Conservation (phyloP, 2,888 invertebrate genomes). For the Lithophane semibrunnea region DNA sequence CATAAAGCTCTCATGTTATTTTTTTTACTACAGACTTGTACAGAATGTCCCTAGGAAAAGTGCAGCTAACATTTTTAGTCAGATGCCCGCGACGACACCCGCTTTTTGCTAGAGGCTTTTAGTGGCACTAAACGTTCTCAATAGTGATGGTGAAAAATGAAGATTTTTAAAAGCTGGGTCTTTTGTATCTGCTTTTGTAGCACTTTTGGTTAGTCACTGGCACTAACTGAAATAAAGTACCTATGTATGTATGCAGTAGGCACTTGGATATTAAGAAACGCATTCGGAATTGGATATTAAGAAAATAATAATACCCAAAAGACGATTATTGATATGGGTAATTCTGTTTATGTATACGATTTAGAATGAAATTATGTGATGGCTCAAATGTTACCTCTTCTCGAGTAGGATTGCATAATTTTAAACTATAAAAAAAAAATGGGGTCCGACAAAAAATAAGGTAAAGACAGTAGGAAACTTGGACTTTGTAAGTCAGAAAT, state of each 20-base stretch:
- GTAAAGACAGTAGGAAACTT: not conserved
- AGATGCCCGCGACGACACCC: conserved; percentile 1
- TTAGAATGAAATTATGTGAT: not conserved
- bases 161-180: conserved; percentile 19
- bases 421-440: too few relatives aligned
- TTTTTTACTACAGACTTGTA: not conserved
- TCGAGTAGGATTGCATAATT: not conserved
- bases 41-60: not conserved
- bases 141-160: conserved; percentile 19
- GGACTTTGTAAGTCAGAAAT: not conserved
- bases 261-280: not conserved
- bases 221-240: not conserved
- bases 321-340: not conserved
- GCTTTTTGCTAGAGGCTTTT: conserved; percentile 35
- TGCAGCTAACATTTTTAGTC: conserved; percentile 14
- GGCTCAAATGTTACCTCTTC: not conserved
- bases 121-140: conserved; percentile 32
- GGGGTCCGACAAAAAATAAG: not conserved
- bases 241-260: not conserved
- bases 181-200: not conserved
- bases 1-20: not conserved
- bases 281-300: not conserved
- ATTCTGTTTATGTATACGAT: not conserved
- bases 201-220: not conserved
- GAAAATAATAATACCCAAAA: not conserved